These are phyloP conservation scores for Hyaena hyaena DNA, from an alignment of 2,113 vertebrate genomes.

Conservation along the genomic window DNA sequence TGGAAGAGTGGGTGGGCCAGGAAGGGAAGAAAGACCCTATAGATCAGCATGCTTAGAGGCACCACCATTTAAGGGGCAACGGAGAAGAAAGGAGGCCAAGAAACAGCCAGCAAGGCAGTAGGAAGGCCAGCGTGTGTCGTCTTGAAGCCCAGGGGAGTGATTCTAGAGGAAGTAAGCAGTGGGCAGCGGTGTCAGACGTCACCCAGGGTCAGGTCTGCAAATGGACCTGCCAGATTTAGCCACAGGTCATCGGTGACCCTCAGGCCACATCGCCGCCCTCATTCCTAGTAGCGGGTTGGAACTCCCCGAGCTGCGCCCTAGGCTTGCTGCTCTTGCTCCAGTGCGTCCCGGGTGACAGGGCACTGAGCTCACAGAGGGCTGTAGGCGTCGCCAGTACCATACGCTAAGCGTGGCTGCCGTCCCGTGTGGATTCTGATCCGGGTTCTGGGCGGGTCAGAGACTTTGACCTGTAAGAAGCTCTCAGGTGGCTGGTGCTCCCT, in stretches of 20 bases:
- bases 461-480: not conserved
- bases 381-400: not conserved
- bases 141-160: not conserved
- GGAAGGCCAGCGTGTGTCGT: not conserved
- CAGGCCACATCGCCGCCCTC: not conserved
- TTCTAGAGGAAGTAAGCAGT: not conserved
- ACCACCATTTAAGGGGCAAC: not conserved
- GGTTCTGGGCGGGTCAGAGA: not conserved
- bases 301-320: not conserved
- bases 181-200: not conserved
- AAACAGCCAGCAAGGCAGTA: not conserved
- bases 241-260: not conserved
- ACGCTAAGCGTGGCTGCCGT: not conserved
- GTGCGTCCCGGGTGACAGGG: not conserved
- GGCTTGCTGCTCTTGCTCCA: not conserved
- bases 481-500: not conserved
- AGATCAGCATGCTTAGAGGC: not conserved
- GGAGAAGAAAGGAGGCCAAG: not conserved
- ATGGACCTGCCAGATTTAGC: not conserved
- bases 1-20: not conserved
- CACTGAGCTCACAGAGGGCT: not conserved
- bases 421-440: not conserved
- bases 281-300: not conserved
- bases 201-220: not conserved
- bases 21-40: not conserved